These are phyloP conservation scores for Platysteira castanea DNA, from an alignment of 2,113 vertebrate genomes.

Conservation along the genomic window DNA sequence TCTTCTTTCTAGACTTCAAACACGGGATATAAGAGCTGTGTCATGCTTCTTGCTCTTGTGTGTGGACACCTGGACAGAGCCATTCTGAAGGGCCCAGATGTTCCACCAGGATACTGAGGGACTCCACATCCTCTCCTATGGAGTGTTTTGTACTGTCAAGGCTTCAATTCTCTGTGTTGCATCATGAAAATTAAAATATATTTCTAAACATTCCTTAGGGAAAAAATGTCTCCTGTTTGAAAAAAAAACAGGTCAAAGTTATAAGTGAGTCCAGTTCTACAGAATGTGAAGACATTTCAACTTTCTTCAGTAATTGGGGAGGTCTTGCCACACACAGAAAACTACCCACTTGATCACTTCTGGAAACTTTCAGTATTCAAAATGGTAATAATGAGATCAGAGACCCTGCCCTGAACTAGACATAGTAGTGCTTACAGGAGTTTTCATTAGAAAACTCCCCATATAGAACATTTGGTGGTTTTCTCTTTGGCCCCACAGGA, in stretches of 20 bases:
- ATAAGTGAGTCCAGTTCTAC: not conserved
- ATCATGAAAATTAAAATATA: not conserved
- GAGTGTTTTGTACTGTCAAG: not conserved
- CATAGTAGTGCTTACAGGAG: not conserved
- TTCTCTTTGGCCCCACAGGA: not conserved
- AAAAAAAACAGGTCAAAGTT: not conserved
- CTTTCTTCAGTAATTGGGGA: not conserved
- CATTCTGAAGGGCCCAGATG: not conserved
- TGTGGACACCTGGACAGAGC: accelerated
- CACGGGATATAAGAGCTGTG: accelerated
- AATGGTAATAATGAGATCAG: not conserved
- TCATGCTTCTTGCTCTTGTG: not conserved
- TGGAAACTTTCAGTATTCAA: not conserved
- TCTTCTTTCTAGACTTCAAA: not conserved
- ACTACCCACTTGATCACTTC: not conserved
- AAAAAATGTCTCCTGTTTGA: not conserved
- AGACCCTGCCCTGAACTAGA: not conserved
- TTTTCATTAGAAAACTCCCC: not conserved
- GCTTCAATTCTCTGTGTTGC: not conserved
- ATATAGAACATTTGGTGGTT: not conserved
- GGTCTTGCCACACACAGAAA: not conserved
- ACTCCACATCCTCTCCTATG: accelerated
- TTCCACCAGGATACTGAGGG: not conserved
- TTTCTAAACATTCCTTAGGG: not conserved
- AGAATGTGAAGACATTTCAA: not conserved